Evolutionary conservation across 2,888 invertebrate species (phyloP).

Genomic region (Sturmia bella): DNA sequence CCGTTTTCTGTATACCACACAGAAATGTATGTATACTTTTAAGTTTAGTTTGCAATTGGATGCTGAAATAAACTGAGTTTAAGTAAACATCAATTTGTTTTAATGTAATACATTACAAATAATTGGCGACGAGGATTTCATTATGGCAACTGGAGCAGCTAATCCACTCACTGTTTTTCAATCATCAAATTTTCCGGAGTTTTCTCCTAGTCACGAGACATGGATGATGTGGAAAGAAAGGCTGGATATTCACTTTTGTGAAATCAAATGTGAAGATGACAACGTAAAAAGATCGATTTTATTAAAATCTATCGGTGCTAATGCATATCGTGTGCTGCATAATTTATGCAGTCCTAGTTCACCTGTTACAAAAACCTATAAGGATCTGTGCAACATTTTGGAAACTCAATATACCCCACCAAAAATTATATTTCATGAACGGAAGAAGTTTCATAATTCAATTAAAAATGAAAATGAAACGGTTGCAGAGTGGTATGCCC

Average conservation of each 20-base stretch:
- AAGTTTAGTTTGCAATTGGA: no score
- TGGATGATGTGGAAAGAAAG: constrained; percentile 24
- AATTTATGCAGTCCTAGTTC: constrained; percentile 2
- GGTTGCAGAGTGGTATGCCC: constrained; percentile 6
- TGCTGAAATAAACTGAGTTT: no score
- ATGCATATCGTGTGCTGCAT: constrained; percentile 16
- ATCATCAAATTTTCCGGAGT: not conserved
- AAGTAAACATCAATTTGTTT: no score
- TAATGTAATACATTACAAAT: no score
- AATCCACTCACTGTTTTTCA: no score
- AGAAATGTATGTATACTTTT: no score
- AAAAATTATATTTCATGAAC: constrained; percentile 4
- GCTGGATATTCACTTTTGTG: constrained; percentile 32
- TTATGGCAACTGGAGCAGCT: no score
- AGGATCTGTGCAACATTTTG: constrained; percentile 20
- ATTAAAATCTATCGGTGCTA: constrained; percentile 35
- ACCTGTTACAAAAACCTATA: constrained; percentile 7
- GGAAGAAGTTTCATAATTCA: not conserved
- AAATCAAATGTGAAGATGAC: constrained; percentile 28
- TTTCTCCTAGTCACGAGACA: constrained; percentile 6
- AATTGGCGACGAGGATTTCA: no score
- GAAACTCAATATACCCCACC: constrained; percentile 6
- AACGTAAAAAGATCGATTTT: constrained; percentile 27
- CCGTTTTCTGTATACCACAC: no score
- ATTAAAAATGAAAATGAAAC: constrained; percentile 26